Conservation (phyloP, 2,888 invertebrate genomes). For the Allacma fusca region DNA sequence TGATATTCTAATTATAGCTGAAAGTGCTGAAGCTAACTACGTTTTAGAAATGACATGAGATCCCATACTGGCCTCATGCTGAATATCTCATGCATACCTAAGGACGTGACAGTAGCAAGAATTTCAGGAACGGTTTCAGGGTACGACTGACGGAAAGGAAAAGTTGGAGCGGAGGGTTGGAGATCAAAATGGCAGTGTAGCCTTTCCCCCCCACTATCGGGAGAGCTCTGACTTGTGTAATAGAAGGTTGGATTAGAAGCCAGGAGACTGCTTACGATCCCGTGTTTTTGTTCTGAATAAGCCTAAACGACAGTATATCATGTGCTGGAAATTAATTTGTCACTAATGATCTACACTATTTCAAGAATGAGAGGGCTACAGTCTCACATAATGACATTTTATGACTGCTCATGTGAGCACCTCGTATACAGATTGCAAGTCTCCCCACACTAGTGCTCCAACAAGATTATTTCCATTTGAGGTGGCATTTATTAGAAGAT, state of each 20-base stretch:
- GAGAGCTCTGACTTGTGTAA: slow-evolving; percentile 10
- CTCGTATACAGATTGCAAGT: not conserved
- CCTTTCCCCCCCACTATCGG: too few species aligned
- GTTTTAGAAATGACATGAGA: not conserved
- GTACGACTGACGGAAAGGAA: not conserved
- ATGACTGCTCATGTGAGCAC: slow-evolving; percentile 1
- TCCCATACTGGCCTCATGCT: not conserved
- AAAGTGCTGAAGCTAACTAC: too few species aligned
- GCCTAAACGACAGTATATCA: slow-evolving; percentile 16
- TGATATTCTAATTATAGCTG: too few species aligned
- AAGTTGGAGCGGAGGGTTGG: slow-evolving; percentile 4
- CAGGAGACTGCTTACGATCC: not conserved
- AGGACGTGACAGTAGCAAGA: slow-evolving; percentile 1
- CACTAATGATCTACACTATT: not conserved
- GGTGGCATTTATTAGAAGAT: slow-evolving; percentile 5
- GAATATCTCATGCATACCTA: not conserved
- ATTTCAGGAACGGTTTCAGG: not conserved
- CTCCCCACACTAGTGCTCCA: not conserved
- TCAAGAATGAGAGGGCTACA: not conserved
- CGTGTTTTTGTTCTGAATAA: not conserved
- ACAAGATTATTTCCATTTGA: slow-evolving; percentile 12
- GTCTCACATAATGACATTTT: not conserved
- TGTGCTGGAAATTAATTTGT: slow-evolving; percentile 9
- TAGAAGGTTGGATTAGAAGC: not conserved
- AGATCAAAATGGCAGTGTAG: not conserved